phyloP scores from a whole-genome alignment of 2,797 vertebrate genomes.

The Pyrocephalus nanus region DNA sequence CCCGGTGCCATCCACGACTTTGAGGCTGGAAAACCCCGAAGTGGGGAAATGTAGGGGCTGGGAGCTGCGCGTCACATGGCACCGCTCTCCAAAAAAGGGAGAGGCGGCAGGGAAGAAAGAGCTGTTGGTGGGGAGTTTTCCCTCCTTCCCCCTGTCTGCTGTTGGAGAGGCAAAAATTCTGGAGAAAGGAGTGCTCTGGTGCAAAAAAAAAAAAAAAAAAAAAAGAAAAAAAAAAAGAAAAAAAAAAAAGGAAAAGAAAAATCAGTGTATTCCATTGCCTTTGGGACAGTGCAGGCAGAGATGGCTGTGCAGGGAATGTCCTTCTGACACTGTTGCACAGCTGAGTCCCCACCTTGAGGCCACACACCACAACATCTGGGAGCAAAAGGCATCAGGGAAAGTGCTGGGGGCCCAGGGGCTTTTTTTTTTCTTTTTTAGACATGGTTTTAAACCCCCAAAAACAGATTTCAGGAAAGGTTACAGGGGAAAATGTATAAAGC shows the following conservation, averaged over 20 bases:
- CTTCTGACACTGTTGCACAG: not conserved
- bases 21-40: not conserved
- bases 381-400: not conserved
- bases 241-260: not conserved
- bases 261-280: not conserved
- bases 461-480: not conserved
- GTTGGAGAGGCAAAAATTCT: not conserved
- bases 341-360: not conserved
- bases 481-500: rapidly evolving
- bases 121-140: not conserved
- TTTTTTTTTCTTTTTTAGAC: too few species aligned
- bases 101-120: not conserved
- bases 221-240: not conserved
- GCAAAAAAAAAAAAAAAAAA: not conserved
- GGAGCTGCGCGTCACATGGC: not conserved
- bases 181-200: not conserved
- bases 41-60: not conserved
- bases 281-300: not conserved
- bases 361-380: not conserved
- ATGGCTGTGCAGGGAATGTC: not conserved
- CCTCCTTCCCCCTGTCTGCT: not conserved
- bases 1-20: not conserved
- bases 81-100: rapidly evolving
- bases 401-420: rapidly evolving
- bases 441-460: not conserved